phyloP scores from a whole-genome alignment of 2,888 invertebrate genomes.

The Syrphus vitripennis region DNA sequence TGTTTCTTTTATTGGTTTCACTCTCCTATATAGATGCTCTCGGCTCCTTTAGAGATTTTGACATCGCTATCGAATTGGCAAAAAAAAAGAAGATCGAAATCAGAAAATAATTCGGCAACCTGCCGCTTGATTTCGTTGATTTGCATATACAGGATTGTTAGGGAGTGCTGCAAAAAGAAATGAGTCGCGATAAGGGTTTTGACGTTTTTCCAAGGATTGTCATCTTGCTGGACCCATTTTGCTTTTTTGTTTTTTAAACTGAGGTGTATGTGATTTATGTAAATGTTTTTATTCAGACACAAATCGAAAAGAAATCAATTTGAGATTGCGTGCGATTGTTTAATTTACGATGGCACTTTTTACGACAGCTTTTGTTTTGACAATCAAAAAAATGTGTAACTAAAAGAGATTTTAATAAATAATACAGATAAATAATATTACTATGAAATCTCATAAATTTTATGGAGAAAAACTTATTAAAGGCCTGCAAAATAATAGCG shows the following conservation, averaged over 20 bases:
- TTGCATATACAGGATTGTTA: slow-evolving; percentile 59
- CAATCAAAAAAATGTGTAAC: not conserved
- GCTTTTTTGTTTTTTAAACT: not conserved
- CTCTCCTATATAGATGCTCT: not conserved
- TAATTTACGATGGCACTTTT: slow-evolving; percentile 48
- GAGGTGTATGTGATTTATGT: slow-evolving; percentile 59
- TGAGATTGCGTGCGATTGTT: slow-evolving; percentile 54
- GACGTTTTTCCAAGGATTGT: slow-evolving; percentile 60
- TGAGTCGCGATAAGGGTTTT: slow-evolving; percentile 52
- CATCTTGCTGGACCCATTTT: slow-evolving; percentile 21
- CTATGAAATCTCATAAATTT: no score
- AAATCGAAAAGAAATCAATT: slow-evolving; percentile 37
- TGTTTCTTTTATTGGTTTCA: slow-evolving; percentile 69
- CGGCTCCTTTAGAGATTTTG: slow-evolving; percentile 53
- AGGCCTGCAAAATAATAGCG: no score
- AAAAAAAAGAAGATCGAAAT: slow-evolving; percentile 39
- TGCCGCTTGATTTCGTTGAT: slow-evolving; percentile 14
- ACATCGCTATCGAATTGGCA: slow-evolving; percentile 48
- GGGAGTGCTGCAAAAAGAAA: slow-evolving; percentile 23
- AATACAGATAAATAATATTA: no score
- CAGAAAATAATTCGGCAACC: slow-evolving; percentile 55
- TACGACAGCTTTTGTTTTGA: not conserved
- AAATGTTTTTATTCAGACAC: slow-evolving; percentile 32
- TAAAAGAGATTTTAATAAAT: no score
- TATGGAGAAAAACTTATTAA: no score